These are phyloP conservation scores for Nyctibius bracteatus DNA, from an alignment of 2,113 vertebrate species.

Conservation along the genomic window DNA sequence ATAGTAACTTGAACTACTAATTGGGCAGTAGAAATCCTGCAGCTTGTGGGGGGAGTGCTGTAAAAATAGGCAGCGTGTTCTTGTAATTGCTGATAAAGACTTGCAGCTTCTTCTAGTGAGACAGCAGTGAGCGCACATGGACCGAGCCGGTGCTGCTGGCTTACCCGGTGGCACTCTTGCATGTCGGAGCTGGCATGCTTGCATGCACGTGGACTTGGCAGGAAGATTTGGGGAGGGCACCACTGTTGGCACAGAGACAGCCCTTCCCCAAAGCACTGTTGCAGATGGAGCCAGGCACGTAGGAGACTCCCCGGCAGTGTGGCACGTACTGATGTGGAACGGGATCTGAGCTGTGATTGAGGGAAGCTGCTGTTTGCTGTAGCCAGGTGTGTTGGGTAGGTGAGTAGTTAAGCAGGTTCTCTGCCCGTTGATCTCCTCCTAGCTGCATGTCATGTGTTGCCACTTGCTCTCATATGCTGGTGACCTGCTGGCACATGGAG, in stretches of 20 bases:
- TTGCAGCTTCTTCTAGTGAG: background rate
- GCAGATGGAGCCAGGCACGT: background rate
- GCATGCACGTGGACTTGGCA: background rate
- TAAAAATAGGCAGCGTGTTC: slow-evolving; percentile 34
- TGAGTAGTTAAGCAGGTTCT: slow-evolving; percentile 20
- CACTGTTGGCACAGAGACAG: background rate
- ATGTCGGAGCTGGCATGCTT: background rate
- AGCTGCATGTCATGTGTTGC: background rate
- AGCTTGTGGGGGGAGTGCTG: background rate
- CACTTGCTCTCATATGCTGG: background rate
- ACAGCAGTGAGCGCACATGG: fast-evolving
- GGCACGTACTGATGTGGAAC: background rate
- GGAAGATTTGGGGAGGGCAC: background rate
- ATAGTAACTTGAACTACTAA: slow-evolving; percentile 59
- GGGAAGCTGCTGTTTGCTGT: slow-evolving; percentile 5
- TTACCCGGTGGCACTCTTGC: background rate
- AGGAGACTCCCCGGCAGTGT: background rate
- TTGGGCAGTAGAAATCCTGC: slow-evolving; percentile 53
- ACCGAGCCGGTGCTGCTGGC: background rate
- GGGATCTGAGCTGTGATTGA: background rate
- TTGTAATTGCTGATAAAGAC: slow-evolving; percentile 35
- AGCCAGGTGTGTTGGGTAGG: background rate
- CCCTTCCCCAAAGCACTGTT: background rate
- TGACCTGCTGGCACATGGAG: background rate
- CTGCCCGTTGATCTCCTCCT: background rate